These are phyloP conservation scores for Oriolus oriolus DNA, from an alignment of 2,113 vertebrate genomes.

Conservation along the genomic window DNA sequence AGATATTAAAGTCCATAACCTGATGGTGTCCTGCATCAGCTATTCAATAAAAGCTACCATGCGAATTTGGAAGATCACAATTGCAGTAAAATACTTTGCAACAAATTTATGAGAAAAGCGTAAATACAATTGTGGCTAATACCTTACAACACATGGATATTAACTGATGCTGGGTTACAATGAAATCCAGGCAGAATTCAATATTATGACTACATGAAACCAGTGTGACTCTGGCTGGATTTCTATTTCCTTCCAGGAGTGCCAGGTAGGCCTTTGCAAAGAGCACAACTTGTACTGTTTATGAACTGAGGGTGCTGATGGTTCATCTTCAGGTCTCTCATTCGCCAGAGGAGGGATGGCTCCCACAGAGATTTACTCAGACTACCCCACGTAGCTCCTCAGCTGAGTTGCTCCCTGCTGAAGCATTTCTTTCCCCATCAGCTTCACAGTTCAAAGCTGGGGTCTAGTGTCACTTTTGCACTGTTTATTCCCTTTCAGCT, in stretches of 20 bases:
- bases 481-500: neutral
- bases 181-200: conserved; percentile 1
- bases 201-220: neutral
- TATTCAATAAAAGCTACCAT: conserved; percentile 14
- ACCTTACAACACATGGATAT: conserved; percentile 11
- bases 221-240: neutral
- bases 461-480: neutral
- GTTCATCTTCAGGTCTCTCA: neutral
- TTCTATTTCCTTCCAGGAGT: neutral
- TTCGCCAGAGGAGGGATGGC: neutral
- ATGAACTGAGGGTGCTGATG: neutral
- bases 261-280: neutral
- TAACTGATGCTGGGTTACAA: neutral
- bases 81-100: conserved; percentile 30
- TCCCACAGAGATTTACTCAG: neutral
- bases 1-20: neutral
- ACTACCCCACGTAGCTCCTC: neutral
- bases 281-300: neutral
- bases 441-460: neutral
- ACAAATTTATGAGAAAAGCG: neutral
- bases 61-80: conserved; percentile 30
- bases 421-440: neutral
- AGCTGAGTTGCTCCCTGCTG: neutral
- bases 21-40: neutral
- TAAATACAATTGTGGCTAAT: conserved; percentile 29